phyloP scores from a whole-genome alignment of 2,797 vertebrate species.

The Basileuterus tristriatus region DNA sequence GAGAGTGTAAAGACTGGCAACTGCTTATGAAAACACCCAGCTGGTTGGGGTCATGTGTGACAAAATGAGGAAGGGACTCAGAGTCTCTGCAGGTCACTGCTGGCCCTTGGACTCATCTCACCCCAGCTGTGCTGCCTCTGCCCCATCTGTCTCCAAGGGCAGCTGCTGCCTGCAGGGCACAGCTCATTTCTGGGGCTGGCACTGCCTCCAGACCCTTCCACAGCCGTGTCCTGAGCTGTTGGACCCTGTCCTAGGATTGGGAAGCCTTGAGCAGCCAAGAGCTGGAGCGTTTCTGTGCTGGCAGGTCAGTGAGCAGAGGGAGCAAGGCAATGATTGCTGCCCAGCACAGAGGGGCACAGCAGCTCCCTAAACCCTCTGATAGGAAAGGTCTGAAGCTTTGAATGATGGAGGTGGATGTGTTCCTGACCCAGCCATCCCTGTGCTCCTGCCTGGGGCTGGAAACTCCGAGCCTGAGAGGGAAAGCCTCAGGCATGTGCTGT shows the following conservation, averaged over 20 bases:
- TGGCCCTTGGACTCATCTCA: background rate
- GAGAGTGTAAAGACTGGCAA: background rate
- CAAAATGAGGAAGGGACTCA: background rate
- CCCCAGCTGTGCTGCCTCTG: background rate
- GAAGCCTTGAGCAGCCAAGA: background rate
- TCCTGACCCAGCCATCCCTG: background rate
- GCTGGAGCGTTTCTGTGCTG: background rate
- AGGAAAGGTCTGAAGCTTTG: background rate
- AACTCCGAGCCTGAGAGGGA: background rate
- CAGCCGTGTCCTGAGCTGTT: fast-evolving
- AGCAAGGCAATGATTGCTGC: background rate
- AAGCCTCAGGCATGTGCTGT: constrained; percentile 8
- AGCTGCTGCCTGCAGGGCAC: background rate
- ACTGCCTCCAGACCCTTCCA: background rate
- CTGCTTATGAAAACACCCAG: background rate
- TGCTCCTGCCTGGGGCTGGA: background rate
- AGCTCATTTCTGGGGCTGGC: background rate
- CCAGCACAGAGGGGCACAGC: background rate
- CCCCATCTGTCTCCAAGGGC: background rate
- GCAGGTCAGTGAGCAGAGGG: background rate
- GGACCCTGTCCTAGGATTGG: background rate
- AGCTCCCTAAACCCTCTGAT: background rate
- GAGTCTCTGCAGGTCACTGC: background rate
- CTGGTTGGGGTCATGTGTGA: background rate
- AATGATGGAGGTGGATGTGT: background rate